Base-by-base conservation (phyloP, 2,797 vertebrate species). In the Eutrigla gurnardus region DNA sequence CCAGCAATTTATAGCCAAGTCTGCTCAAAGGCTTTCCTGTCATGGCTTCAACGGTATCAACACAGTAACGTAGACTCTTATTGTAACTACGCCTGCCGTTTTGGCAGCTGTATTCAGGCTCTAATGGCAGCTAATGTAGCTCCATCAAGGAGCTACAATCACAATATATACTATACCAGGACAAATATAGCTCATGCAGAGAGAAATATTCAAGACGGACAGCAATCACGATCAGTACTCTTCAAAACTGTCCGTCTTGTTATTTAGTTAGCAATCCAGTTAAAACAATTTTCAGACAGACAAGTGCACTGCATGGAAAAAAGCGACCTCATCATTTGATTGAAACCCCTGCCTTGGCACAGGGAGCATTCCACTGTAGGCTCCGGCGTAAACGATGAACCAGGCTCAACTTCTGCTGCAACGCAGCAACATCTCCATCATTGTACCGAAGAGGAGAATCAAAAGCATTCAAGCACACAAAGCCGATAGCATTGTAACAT, bases 1-100 rank as follows among this genome's bases (percentile, higher is more conserved):
- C 70, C 32, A 82, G 58, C 64, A 82, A 89, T 91, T 89, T 88
- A 89, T 71, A 77, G 70, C 61, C 67, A 77, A 70, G 72, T 82
- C 77, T 78, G 78, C 78, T 77, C 17, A 5, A 75, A 84, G 70
- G 75, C 71, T 82, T 84, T 78, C 63, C 72, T 72, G 71, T 78
- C 75, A 69, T 33, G 53, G 60, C 82, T 72, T 70, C 58, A 78
- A 70, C 50, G 50, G 72, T 65, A 73, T 87, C 82, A 83, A 85
- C 84, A 75, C 43, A 53, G 66, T 52, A 64, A 72, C 17, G 65
- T 54, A 59, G 68, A 46, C 57, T 36, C 36, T 77, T 70, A 62
- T 64, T 83, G 79, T 78, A 91, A 90, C 89, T 88, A 87, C 35
- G 36, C 65, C 53, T 65, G 37, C 66, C 81, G 45, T 42, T 70